Conservation (phyloP, 2,888 invertebrate genomes). For the Eueremaeus valkanovi region DNA sequence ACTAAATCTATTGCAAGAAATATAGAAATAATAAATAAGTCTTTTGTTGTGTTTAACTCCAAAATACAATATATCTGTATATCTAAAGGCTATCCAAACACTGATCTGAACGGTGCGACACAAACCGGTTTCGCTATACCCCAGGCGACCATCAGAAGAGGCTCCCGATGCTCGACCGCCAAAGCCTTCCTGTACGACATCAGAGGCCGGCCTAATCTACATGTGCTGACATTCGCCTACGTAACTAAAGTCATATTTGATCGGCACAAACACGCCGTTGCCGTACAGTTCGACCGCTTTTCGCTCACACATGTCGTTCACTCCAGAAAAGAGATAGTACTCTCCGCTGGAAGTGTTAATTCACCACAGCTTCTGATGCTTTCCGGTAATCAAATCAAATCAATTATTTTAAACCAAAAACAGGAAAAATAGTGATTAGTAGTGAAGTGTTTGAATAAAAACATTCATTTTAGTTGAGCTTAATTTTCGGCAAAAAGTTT, state of each 20-base stretch:
- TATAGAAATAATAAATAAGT: too few relatives aligned
- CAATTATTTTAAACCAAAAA: too few relatives aligned
- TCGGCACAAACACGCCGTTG: conserved; percentile 66
- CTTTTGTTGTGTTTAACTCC: not conserved
- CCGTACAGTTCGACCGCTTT: conserved; percentile 45
- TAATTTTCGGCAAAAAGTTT: too few relatives aligned
- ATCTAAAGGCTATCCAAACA: conserved; percentile 10
- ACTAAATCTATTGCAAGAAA: too few relatives aligned
- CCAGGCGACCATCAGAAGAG: conserved; percentile 48
- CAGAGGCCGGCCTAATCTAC: conserved; percentile 60
- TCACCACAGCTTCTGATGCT: conserved; percentile 52
- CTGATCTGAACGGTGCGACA: conserved; percentile 32
- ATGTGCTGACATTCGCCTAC: conserved; percentile 56
- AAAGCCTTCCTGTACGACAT: conserved; percentile 49
- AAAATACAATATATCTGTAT: too few relatives aligned
- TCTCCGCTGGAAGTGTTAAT: conserved; percentile 50
- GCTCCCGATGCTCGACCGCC: conserved; percentile 49
- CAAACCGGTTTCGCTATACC: conserved; percentile 43
- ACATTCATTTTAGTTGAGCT: too few relatives aligned
- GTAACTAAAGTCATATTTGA: conserved; percentile 60
- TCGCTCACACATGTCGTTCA: conserved; percentile 48
- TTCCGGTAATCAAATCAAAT: too few relatives aligned
- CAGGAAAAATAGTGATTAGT: too few relatives aligned
- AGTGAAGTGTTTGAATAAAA: too few relatives aligned
- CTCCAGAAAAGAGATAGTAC: conserved; percentile 48